Base-by-base conservation (phyloP, 2,888 invertebrate genomes). In the Patella caerulea region DNA sequence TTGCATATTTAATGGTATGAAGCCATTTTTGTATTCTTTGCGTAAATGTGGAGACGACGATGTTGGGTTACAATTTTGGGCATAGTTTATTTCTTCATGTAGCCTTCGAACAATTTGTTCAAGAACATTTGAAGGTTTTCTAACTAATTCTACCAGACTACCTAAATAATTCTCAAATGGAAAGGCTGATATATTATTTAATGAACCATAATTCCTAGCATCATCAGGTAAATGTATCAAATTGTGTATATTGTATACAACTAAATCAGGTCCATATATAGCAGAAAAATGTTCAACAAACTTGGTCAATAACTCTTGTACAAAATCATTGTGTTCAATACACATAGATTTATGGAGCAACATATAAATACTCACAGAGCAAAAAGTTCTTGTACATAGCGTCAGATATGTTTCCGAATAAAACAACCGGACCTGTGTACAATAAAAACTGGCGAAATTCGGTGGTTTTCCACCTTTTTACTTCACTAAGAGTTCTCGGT, bases 381-480 rank as follows among this genome's bases (percentile, higher is more conserved):
- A 29, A 29, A 29, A 29, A 29, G 29, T 29, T 29, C 29, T 29
- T 29, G 29, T 29, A 29, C 29, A 29, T 29, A 29, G 29, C 29
- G 29, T 29, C 29, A 3, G 29, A 2, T 29, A 29, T 29, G 29
- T 29, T 29, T 29, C 29, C 29, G 29, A 29, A 54, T 34, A 87
- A 77, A 29, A 84, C 84, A 54, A 86, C 76, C 53, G 81, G 82
- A 5, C 87, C 86, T n/a, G 85, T 86, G 75, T 87, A 88, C 12
- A 88, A 74, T 7, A 88, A 72, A 78, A 87, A 87, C 71, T 83
- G 85, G n/a, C 87, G 70, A 69, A 83, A 86, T 72, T 88, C 86
- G 45, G 86, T 85, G 4, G 86, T 87, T 76, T 87, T 88, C 88
- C 87, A 88, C 34, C 83, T 74, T 14, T 86, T 83, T n/a, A 85